Evolutionary conservation across 2,888 invertebrate species (phyloP).

Genomic region (Spodoptera picta): DNA sequence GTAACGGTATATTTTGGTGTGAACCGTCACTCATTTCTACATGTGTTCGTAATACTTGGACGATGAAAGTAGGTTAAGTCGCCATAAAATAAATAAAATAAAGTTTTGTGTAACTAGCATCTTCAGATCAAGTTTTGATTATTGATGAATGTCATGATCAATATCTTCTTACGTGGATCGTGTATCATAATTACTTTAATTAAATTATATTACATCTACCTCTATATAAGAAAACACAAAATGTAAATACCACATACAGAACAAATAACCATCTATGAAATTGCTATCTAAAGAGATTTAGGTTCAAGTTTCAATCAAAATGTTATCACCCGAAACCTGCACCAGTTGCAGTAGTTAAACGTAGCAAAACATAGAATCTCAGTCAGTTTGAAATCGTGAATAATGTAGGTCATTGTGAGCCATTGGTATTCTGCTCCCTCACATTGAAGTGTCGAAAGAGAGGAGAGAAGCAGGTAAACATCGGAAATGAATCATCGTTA

Average conservation of each 20-base stretch:
- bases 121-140: neutral
- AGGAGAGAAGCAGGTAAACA: conserved; percentile 7
- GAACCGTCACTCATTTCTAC: conserved; percentile 4
- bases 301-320: no score
- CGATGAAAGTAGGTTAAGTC: conserved; percentile 2
- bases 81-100: conserved; percentile 8
- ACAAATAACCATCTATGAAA: no score
- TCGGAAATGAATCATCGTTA: conserved; percentile 28
- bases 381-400: neutral
- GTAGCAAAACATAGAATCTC: no score
- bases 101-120: conserved; percentile 4
- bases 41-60: conserved; percentile 14
- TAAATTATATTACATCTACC: no score
- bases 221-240: no score
- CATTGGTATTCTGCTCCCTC: neutral
- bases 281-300: no score
- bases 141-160: neutral
- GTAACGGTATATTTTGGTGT: conserved; percentile 27
- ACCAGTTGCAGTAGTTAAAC: no score
- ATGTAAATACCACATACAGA: no score
- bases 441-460: neutral
- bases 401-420: neutral
- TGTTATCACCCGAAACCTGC: no score
- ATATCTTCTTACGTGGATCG: no score
- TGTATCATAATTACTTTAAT: no score